Evolutionary conservation across 2,888 invertebrate genomes (phyloP), one percentile per base, ranked within the genome.

Genomic region (Euclidia mi): DNA sequence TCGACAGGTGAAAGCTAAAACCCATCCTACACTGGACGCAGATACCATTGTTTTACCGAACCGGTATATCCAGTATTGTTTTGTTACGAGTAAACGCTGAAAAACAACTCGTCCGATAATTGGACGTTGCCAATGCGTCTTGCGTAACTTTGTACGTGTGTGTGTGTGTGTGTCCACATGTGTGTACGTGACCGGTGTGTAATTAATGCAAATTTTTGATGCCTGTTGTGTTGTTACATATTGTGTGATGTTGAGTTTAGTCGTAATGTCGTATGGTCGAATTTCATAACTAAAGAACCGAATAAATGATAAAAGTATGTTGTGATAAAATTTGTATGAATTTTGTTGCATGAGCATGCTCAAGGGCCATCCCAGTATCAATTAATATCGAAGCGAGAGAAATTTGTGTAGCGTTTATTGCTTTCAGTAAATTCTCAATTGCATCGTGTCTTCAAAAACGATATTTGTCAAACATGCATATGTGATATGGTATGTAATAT

Each of bases 1-100:
- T 56, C 35, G 56, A 75, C 85, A 85, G 85, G 84, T 85, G 85
- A 85, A 84, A 85, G 81, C 66, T 15, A 56, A 29, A 37, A 25
- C 7, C 35, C 53, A 62, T 70, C 67, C 62, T 62, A 64, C 58
- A 40, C 45, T 25, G 6, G 44, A 60, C 50, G 45, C 4, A 25
- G 6, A 51, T 40, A n/a, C 59, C 53, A 56, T 55, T 38, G 29
- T 42, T 47, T 18, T 32, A 17, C 41, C 9, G 3, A 70, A 78
- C 79, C 59, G 62, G 80, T 75, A 43, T 46, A 52, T 40, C 60
- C 51, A 61, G 61, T 64, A 49, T 46, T 60, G 65, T 72, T 71
- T 59, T 71, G 61, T 67, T 74, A 61, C 32, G 60, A 59, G 56
- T 57, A 52, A 47, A 65, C 71, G 66, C 60, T 50, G 41, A 60